These are phyloP conservation scores for Crotalus tigris DNA, from an alignment of 2,113 vertebrate species.

Conservation along the genomic window DNA sequence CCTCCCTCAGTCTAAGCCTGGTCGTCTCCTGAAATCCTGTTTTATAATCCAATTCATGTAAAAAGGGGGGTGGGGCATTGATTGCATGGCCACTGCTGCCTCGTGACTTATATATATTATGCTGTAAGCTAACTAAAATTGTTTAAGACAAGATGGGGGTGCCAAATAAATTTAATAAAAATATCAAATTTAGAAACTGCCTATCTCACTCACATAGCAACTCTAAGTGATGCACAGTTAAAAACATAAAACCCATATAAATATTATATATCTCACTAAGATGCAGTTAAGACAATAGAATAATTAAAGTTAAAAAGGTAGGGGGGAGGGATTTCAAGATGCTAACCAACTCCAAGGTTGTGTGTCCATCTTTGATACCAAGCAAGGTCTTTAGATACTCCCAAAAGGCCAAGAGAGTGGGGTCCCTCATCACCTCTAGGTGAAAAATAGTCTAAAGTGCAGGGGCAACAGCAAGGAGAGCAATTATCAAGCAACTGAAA, in stretches of 20 bases:
- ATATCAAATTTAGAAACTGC: background rate
- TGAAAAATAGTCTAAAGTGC: too few species aligned
- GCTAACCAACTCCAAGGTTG: background rate
- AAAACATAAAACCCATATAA: background rate
- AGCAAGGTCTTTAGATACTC: background rate
- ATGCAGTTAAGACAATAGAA: background rate
- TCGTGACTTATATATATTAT: background rate
- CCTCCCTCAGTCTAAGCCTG: background rate
- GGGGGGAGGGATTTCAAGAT: background rate
- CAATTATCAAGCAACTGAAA: too few species aligned
- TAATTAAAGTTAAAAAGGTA: background rate
- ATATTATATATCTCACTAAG: background rate
- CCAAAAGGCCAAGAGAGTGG: background rate
- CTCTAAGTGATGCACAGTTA: background rate
- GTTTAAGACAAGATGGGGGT: background rate
- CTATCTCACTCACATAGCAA: background rate
- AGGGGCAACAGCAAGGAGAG: too few species aligned
- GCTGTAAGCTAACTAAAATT: background rate
- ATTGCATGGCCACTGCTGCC: background rate
- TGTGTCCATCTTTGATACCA: background rate
- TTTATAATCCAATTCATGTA: background rate
- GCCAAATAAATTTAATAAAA: background rate
- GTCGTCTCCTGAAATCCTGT: background rate
- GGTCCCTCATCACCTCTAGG: too few species aligned
- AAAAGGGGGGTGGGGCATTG: background rate